Evolutionary conservation across 2,797 vertebrate genomes (phyloP).

Genomic region (Apogon hyalosoma): DNA sequence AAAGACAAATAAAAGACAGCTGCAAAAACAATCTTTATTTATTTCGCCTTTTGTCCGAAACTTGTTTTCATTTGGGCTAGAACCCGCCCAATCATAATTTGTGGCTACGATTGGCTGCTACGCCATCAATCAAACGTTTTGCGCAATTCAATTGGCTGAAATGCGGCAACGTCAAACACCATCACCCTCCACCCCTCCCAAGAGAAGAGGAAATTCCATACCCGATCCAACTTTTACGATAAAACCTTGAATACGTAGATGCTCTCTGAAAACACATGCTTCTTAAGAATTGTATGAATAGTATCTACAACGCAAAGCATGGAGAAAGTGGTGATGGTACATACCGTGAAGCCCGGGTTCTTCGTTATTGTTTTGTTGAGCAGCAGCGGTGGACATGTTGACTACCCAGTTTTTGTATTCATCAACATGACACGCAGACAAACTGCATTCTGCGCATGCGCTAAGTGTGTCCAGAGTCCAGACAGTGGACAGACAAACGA

Average conservation of each 20-base stretch:
- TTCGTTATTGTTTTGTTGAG: conserved; percentile 85
- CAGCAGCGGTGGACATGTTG: conserved; percentile 86
- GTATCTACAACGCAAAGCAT: neutral
- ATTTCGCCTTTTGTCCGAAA: conserved; percentile 63
- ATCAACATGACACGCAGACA: conserved; percentile 73
- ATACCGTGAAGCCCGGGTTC: conserved; percentile 85
- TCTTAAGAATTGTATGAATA: neutral
- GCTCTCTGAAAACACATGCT: neutral
- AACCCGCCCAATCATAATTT: conserved; percentile 57
- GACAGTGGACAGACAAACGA: neutral
- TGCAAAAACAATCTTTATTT: conserved; percentile 21
- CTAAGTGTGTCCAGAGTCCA: conserved; percentile 18
- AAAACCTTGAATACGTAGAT: conserved; percentile 43
- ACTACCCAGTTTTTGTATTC: conserved; percentile 71
- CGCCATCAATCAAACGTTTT: conserved; percentile 61
- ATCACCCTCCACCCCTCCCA: conserved; percentile 57
- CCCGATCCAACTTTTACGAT: conserved; percentile 75
- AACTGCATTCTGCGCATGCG: conserved; percentile 69
- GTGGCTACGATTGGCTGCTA: conserved; percentile 57
- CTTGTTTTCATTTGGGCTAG: conserved; percentile 81
- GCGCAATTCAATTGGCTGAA: conserved; percentile 59
- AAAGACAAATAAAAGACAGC: neutral
- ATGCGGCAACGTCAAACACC: conserved; percentile 44
- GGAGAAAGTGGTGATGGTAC: conserved; percentile 6
- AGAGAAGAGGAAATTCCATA: conserved; percentile 78